Percentiles rank a stretch among this genome's conserved stretches.
Evolutionary conservation across 1,140 invertebrate species (phyloP).

Genomic region (Brachionus rotundiformis): DNA sequence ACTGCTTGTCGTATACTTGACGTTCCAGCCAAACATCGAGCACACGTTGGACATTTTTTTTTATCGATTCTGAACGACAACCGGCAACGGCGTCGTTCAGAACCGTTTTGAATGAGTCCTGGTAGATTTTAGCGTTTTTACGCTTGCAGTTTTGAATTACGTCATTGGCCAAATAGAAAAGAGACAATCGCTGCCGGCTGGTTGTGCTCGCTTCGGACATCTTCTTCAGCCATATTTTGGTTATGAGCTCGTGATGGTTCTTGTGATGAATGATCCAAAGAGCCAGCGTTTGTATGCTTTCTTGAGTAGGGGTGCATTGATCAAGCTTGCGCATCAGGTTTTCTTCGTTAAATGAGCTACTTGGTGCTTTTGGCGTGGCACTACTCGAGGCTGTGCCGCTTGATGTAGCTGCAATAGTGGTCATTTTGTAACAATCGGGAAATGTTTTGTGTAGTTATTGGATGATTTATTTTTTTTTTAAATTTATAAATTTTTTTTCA

Average conservation of each 20-base stretch:
- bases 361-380: background rate
- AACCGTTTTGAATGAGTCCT: constrained; percentile 82
- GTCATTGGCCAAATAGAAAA: constrained; percentile 94
- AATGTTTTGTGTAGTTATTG: no score
- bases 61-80: constrained; percentile 80
- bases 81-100: constrained; percentile 82
- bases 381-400: background rate
- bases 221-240: background rate
- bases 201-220: constrained; percentile 64
- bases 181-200: constrained; percentile 77
- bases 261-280: constrained; percentile 49
- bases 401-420: background rate
- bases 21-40: constrained; percentile 92
- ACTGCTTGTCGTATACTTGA: constrained; percentile 80
- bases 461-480: constrained; percentile 12
- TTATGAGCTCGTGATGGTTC: background rate
- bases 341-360: constrained; percentile 9
- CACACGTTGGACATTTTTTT: constrained; percentile 79
- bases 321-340: background rate
- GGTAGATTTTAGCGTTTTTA: constrained; percentile 70
- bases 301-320: constrained; percentile 27
- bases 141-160: constrained; percentile 90
- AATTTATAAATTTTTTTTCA: constrained; percentile 15
- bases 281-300: constrained; percentile 37
- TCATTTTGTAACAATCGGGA: background rate